phyloP scores from a whole-genome alignment of 23 tunicate species.

The Clavelina lepadiformis region DNA sequence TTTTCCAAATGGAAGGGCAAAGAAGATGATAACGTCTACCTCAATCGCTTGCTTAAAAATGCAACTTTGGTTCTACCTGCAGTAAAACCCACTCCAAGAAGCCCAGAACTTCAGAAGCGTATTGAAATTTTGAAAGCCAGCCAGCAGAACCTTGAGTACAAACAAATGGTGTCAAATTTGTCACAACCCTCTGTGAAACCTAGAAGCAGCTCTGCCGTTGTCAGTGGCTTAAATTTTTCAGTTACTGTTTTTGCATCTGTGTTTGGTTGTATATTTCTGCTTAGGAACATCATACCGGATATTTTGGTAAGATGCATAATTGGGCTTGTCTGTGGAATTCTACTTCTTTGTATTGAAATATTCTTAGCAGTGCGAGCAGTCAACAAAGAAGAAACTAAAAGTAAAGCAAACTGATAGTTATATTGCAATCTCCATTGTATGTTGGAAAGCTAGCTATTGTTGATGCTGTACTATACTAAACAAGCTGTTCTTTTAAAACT shows the following conservation, averaged over 20 bases:
- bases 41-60: slow-evolving; percentile 27
- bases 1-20: slow-evolving; percentile 23
- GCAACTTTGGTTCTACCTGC: slow-evolving; percentile 33
- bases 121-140: slow-evolving; percentile 34
- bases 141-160: slow-evolving; percentile 53
- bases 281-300: slow-evolving; percentile 37
- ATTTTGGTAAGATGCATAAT: slow-evolving; percentile 50
- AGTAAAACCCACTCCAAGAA: slow-evolving; percentile 16
- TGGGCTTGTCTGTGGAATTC: slow-evolving; percentile 67
- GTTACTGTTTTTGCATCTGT: slow-evolving; percentile 72
- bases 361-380: slow-evolving; percentile 66
- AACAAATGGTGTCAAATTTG: slow-evolving; percentile 72
- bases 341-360: slow-evolving; percentile 65
- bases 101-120: slow-evolving; percentile 43
- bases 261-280: slow-evolving; percentile 42
- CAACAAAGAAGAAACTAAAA: slow-evolving; percentile 34
- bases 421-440: no score
- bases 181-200: slow-evolving; percentile 1
- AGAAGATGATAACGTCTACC: neutral
- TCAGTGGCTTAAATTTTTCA: slow-evolving; percentile 72
- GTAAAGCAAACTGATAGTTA: no score
- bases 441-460: no score
- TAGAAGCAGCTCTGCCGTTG: slow-evolving; percentile 18
- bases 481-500: no score
- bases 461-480: no score